Evolutionary conservation across 1,140 invertebrate genomes (phyloP).

Genomic region (Anastrepha ludens): DNA sequence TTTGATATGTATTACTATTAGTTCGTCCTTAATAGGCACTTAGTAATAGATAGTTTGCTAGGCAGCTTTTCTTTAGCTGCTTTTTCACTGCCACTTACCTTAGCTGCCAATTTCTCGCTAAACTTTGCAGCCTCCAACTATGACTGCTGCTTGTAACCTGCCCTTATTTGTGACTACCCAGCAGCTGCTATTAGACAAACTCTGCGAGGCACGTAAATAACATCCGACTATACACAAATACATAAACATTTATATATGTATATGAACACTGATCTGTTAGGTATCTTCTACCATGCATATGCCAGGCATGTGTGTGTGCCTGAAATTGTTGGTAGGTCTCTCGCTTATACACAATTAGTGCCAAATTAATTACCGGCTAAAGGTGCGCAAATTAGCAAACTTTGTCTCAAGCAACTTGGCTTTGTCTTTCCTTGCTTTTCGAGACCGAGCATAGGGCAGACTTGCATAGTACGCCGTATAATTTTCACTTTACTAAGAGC

Average conservation of each 20-base stretch:
- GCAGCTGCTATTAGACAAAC: background rate
- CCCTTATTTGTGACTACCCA: background rate
- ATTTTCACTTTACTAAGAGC: background rate
- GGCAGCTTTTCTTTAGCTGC: background rate
- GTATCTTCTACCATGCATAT: background rate
- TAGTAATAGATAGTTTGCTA: no score
- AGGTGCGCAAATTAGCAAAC: conserved; percentile 43
- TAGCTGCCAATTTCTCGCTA: background rate
- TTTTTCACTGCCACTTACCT: background rate
- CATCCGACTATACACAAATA: background rate
- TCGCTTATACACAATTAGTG: conserved; percentile 11
- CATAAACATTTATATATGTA: background rate
- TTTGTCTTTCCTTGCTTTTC: background rate
- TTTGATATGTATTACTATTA: no score
- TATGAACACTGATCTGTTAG: background rate
- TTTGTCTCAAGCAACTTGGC: background rate
- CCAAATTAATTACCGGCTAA: conserved; percentile 30
- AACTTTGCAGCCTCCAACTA: background rate
- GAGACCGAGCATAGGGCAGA: background rate
- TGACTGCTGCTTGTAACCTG: background rate
- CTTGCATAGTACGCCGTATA: background rate
- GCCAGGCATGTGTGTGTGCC: background rate
- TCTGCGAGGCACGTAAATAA: background rate
- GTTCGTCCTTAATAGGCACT: no score
- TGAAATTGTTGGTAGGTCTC: background rate